Conservation (phyloP, 2,888 invertebrate species). For the Rhagium mordax region DNA sequence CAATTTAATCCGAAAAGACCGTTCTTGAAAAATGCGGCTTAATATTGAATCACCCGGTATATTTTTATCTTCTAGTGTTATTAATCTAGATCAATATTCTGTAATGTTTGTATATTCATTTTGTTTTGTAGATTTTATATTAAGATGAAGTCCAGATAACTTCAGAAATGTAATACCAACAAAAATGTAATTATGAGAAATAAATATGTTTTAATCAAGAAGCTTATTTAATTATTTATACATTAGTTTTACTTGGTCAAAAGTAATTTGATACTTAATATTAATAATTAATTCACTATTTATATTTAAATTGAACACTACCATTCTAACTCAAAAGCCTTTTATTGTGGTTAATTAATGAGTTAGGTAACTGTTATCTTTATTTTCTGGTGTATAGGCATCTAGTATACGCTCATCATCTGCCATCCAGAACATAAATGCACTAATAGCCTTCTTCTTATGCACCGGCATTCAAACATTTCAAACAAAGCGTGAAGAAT, state of each 20-base stretch:
- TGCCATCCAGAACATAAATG: constrained; percentile 29
- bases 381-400: constrained; percentile 27
- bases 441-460: neutral
- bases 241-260: neutral
- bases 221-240: neutral
- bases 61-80: too few relatives aligned
- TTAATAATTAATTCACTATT: constrained; percentile 1
- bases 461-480: neutral
- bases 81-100: too few relatives aligned
- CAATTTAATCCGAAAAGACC: too few relatives aligned
- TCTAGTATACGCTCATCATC: constrained; percentile 31
- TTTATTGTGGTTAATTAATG: constrained; percentile 15
- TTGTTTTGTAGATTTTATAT: too few relatives aligned
- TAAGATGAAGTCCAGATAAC: too few relatives aligned
- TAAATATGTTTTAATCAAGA: too few relatives aligned
- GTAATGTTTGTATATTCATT: too few relatives aligned
- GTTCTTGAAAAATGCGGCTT: too few relatives aligned
- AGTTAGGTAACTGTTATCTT: constrained; percentile 26
- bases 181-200: too few relatives aligned
- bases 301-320: neutral
- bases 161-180: too few relatives aligned
- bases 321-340: neutral
- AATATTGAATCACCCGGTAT: too few relatives aligned
- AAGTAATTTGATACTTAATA: neutral
- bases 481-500: neutral